These are phyloP conservation scores for Acipenser transmontanus DNA, from an alignment of 2,797 vertebrate species.

Conservation along the genomic window DNA sequence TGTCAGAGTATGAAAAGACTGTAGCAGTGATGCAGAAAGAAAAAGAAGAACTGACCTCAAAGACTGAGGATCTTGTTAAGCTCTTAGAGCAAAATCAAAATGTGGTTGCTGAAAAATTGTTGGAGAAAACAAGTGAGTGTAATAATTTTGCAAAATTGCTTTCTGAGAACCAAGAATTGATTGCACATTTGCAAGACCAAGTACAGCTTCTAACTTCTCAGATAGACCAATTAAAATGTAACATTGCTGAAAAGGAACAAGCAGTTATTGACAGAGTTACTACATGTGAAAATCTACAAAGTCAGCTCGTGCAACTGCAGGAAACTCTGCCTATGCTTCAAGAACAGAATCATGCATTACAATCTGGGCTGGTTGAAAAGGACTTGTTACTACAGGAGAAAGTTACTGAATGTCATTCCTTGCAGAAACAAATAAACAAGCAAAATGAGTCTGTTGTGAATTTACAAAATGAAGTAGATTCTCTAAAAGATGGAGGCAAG, in stretches of 20 bases:
- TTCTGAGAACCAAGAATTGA: slow-evolving; percentile 47
- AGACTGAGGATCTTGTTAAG: slow-evolving; percentile 48
- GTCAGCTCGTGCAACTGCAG: slow-evolving; percentile 51
- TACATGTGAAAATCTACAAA: slow-evolving; percentile 46
- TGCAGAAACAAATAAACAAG: slow-evolving; percentile 39
- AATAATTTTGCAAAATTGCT: slow-evolving; percentile 48
- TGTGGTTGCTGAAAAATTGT: slow-evolving; percentile 47
- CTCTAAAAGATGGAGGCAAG: slow-evolving; percentile 40
- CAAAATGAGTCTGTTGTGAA: slow-evolving; percentile 36
- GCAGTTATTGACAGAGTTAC: slow-evolving; percentile 37
- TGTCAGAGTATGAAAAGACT: slow-evolving; percentile 47
- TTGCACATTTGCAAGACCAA: slow-evolving; percentile 47
- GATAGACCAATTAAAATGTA: slow-evolving; percentile 40
- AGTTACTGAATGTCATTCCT: slow-evolving; percentile 37
- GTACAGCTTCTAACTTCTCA: slow-evolving; percentile 43
- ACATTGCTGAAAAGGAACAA: slow-evolving; percentile 50
- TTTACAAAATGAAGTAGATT: slow-evolving; percentile 50
- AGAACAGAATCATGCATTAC: slow-evolving; percentile 60
- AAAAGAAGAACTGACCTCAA: slow-evolving; percentile 49
- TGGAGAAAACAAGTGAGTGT: slow-evolving; percentile 64
- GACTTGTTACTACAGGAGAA: slow-evolving; percentile 55
- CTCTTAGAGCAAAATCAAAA: slow-evolving; percentile 50
- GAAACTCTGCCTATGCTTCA: slow-evolving; percentile 58
- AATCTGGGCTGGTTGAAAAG: slow-evolving; percentile 58
- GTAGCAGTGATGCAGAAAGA: slow-evolving; percentile 50